Percentiles rank a stretch among this genome's conserved stretches.
phyloP scores from a whole-genome alignment of 2,113 vertebrate species.

The Microtus pennsylvanicus region DNA sequence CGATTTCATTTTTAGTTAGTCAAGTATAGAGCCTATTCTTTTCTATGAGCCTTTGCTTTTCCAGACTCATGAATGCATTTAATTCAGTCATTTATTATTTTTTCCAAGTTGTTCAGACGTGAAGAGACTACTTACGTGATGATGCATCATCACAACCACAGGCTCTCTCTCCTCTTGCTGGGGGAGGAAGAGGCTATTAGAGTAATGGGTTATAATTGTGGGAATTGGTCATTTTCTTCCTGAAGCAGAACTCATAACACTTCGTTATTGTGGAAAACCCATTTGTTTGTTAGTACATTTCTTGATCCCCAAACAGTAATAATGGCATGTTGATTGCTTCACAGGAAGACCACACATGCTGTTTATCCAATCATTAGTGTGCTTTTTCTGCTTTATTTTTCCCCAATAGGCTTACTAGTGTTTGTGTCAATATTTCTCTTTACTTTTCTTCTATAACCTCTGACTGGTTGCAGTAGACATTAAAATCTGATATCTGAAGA shows the following conservation, averaged over 20 bases:
- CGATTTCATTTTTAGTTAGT: slow-evolving; percentile 37
- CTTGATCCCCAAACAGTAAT: not conserved
- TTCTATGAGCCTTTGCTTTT: slow-evolving; percentile 11
- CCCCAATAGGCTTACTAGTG: not conserved
- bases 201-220: not conserved
- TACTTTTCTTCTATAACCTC: slow-evolving; percentile 24
- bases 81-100: slow-evolving; percentile 38
- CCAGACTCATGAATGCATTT: slow-evolving; percentile 2
- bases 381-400: not conserved
- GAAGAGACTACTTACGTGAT: not conserved
- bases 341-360: not conserved
- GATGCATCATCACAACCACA: not conserved
- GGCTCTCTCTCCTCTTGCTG: not conserved
- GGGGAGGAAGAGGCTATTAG: not conserved
- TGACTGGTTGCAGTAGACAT: not conserved
- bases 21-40: not conserved
- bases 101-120: slow-evolving; percentile 14
- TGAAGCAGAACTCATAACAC: slow-evolving; percentile 33
- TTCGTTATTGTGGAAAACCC: not conserved
- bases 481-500: not conserved
- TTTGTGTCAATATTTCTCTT: not conserved
- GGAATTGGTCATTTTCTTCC: slow-evolving; percentile 36
- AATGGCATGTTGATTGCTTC: slow-evolving; percentile 23
- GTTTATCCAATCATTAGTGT: not conserved
- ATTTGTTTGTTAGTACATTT: slow-evolving; percentile 29